Conservation (phyloP, 1,140 invertebrate genomes). For the Magallana gigas region DNA sequence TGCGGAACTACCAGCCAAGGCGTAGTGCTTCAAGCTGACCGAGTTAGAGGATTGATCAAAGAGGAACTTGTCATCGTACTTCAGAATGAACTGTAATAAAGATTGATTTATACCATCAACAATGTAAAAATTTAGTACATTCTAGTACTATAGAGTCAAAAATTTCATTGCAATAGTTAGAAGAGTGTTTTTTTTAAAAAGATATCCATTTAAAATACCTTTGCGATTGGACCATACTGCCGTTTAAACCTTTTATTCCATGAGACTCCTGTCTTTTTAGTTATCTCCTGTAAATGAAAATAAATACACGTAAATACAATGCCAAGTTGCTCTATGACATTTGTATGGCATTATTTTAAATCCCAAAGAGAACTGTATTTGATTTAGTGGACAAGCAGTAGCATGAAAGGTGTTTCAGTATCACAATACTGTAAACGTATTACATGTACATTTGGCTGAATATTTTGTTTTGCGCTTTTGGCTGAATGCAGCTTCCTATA, state of each 20-base stretch:
- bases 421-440: too few relatives aligned
- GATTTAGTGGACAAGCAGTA: too few relatives aligned
- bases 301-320: not conserved
- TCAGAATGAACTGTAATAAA: conserved; percentile 69
- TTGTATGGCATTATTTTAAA: too few relatives aligned
- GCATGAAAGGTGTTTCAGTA: too few relatives aligned
- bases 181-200: not conserved
- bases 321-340: too few relatives aligned
- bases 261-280: conserved; percentile 75
- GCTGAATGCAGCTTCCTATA: too few relatives aligned
- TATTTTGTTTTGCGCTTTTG: too few relatives aligned
- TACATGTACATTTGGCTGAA: too few relatives aligned
- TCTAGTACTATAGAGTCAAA: not conserved
- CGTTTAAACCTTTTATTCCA: conserved; percentile 78
- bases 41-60: conserved; percentile 64
- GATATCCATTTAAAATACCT: conserved; percentile 61
- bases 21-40: conserved; percentile 44
- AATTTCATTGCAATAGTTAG: too few relatives aligned
- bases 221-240: conserved; percentile 74
- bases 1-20: not conserved
- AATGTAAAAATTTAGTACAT: not conserved
- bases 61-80: conserved; percentile 65
- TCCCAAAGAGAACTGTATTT: too few relatives aligned
- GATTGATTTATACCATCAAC: not conserved
- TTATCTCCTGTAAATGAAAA: conserved; percentile 69